Base-by-base conservation (phyloP, 1,140 invertebrate genomes). In the Orchesella cincta region DNA sequence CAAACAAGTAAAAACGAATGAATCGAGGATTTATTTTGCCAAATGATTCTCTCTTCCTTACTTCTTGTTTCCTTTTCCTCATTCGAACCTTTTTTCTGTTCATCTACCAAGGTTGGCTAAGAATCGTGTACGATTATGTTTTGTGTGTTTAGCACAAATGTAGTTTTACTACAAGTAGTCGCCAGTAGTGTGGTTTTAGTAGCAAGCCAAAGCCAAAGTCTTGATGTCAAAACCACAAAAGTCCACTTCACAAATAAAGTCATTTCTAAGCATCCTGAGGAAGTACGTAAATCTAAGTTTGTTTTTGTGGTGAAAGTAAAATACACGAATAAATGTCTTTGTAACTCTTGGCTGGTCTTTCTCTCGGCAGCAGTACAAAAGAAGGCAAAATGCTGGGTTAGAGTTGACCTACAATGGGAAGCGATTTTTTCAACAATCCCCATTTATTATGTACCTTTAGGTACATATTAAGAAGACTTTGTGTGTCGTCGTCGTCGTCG, bases 181-280 rank as follows among this genome's bases (percentile, higher is more conserved):
- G 39, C 39, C 8, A 12, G 39, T 20, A 20, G 39, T 46, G 39
- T 8, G 8, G 39, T 8, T 8, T 46, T 12, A 20, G 39, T 46
- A n/a, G n/a, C 20, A 46, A 46, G 39, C 39, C 39, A 46, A 46
- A 46, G 5, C 16, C 62, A 67, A 67, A 31, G 62, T 33, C 62
- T 67, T 67, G 33, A 31, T 67, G 31, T 67, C 62, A 67, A 67
- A 67, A 33, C 62, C 31, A 57, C 52, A 57, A 57, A 57, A 57
- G 52, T 57, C 52, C 52, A 67, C 62, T 67, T 67, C 26, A 67
- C 62, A 67, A 67, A 67, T 67, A 67, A 67, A 67, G 31, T 33
- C 62, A 57, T 67, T 67, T 67, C 62, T 67, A 67, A 12, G 62
- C 62, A 33, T 33, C 62, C 62, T 67, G 31, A 67, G 31, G 62